phyloP scores from a whole-genome alignment of 2,888 invertebrate genomes.

The Tachina grossa region DNA sequence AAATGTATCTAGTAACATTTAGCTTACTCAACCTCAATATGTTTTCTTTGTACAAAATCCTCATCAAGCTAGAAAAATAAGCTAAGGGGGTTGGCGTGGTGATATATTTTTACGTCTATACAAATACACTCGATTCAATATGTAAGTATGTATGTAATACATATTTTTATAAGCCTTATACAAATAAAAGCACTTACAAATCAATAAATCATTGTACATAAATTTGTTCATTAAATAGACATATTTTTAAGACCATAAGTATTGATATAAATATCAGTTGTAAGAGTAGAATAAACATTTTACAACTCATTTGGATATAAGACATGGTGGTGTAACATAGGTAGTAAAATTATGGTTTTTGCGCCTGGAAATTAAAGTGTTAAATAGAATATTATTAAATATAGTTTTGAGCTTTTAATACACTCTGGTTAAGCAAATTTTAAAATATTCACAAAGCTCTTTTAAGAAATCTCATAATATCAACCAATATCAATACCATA shows the following conservation, averaged over 20 bases:
- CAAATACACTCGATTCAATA: conserved; percentile 29
- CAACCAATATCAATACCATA: too few relatives aligned
- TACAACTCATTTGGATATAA: neutral
- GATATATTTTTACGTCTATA: neutral
- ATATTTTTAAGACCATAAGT: neutral
- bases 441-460: too few relatives aligned
- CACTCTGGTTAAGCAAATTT: too few relatives aligned
- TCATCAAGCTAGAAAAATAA: neutral
- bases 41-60: neutral
- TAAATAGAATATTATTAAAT: too few relatives aligned
- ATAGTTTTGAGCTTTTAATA: too few relatives aligned
- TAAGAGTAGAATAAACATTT: neutral
- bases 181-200: conserved; percentile 49
- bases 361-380: too few relatives aligned
- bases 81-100: neutral
- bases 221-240: neutral
- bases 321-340: neutral
- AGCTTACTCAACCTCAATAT: conserved; percentile 46
- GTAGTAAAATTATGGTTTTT: too few relatives aligned
- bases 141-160: neutral
- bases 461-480: too few relatives aligned
- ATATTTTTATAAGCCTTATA: conserved; percentile 38
- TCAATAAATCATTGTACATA: conserved; percentile 48
- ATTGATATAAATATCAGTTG: neutral
- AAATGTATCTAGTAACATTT: conserved; percentile 60